Evolutionary conservation across 2,113 vertebrate species (phyloP).

Genomic region (Illadopsis cleaveri): DNA sequence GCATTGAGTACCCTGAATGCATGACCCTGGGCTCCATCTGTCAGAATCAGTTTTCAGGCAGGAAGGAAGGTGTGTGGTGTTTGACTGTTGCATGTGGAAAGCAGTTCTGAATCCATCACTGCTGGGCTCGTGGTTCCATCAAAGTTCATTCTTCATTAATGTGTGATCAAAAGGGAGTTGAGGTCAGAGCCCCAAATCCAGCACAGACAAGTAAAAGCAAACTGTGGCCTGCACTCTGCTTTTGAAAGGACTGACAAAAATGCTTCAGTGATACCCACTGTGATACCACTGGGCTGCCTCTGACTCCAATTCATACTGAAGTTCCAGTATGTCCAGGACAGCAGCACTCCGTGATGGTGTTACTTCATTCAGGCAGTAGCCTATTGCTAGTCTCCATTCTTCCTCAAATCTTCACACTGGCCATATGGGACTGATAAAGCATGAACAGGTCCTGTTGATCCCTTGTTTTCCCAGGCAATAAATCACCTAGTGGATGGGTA

Average conservation of each 20-base stretch:
- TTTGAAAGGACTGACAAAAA: background rate
- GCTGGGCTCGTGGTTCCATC: background rate
- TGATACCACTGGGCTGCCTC: background rate
- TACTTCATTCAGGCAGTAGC: background rate
- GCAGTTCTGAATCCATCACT: background rate
- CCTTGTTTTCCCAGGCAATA: background rate
- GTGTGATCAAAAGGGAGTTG: accelerated
- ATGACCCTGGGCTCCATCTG: background rate
- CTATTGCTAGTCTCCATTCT: background rate
- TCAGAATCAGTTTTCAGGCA: background rate
- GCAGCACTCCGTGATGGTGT: background rate
- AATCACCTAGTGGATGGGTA: background rate
- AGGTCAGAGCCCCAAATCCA: background rate
- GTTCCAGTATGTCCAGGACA: background rate
- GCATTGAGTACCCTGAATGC: background rate
- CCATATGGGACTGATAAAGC: background rate
- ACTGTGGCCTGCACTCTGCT: background rate
- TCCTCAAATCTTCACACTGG: background rate
- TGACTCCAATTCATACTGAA: background rate
- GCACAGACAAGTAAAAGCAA: background rate
- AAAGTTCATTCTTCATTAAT: background rate
- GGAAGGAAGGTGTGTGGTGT: background rate
- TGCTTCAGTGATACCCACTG: background rate
- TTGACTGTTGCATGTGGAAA: background rate
- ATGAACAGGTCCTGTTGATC: background rate